Evolutionary conservation across 1,140 invertebrate genomes (phyloP).

Genomic region (Euura lappo): DNA sequence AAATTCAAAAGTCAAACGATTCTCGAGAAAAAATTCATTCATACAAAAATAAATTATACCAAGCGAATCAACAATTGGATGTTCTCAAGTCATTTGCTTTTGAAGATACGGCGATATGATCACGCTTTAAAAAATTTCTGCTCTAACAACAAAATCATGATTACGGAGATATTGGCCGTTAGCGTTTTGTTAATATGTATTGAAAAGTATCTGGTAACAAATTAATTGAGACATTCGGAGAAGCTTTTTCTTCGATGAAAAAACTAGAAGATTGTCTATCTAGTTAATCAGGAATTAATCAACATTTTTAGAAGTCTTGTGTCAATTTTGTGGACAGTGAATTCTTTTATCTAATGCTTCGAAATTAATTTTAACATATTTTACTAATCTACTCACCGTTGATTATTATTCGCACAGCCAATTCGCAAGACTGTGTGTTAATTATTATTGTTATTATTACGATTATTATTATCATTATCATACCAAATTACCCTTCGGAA

Average conservation of each 20-base stretch:
- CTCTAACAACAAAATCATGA: neutral
- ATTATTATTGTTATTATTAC: no score
- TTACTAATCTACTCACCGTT: neutral
- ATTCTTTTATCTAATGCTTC: neutral
- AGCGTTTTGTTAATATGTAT: constrained; percentile 1
- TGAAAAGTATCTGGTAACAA: constrained; percentile 12
- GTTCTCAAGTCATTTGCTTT: no score
- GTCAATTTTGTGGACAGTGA: neutral
- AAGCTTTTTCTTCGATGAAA: neutral
- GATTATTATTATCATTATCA: no score
- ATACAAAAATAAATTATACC: no score
- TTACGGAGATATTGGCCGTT: constrained; percentile 7
- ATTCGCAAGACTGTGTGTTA: neutral
- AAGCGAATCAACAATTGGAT: no score
- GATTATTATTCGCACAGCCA: neutral
- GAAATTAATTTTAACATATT: neutral
- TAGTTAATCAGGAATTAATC: neutral
- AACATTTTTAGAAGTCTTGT: neutral
- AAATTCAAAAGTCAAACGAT: no score
- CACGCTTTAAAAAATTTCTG: neutral
- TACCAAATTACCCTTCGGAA: no score
- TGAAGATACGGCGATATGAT: neutral
- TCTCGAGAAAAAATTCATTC: no score
- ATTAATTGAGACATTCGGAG: neutral
- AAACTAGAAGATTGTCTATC: neutral